Evolutionary conservation across 1,140 invertebrate species (phyloP), one percentile per base, ranked within the genome.

Genomic region (Achatina immaculata): DNA sequence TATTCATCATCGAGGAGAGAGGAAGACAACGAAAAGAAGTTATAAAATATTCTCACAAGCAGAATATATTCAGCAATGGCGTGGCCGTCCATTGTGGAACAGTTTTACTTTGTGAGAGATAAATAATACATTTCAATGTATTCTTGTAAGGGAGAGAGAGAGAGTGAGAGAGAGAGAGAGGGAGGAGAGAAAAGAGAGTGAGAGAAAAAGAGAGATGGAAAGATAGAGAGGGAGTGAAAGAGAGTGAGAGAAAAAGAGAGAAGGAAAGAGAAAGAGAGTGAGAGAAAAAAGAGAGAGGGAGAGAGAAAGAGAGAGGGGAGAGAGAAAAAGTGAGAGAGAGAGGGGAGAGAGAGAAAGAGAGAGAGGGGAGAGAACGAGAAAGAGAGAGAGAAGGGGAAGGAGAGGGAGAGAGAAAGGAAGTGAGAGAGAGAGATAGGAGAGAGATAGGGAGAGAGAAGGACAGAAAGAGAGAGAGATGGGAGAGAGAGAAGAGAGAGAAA

Each of bases 111-210:
- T 78, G 36, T 48, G 93, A 98, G 31, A 94, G 95, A 86, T 97
- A 99, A 93, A 95, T 94, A 9, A 88, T 94, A 85, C 88, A 80
- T 24, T 28, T 94, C 28, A 93, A 93, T 87, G 90, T 90, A 16
- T 88, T 90, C 19, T 82, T 89, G 1, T 87, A 88, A 42, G 92
- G 88, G 83, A 89, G 94, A 31, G 94, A 94, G 86, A 93, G 94
- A 82, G 94, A 94, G 24, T 93, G 93, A 87, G 94, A 94, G 90
- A 94, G 94, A 86, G 92, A 91, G 38, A 83, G 75, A 16, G n/a
- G 11, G 11, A 79, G 7, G 9, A 58, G 36, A 38, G 24, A 34
- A 40, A 9, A 31, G 34, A 21, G n/a, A 36, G 62, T 14, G 62
- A 66, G 62, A 66, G n/a, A 73, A 24, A 48, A 19, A 19, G 19